Conservation (phyloP, 2,113 vertebrate species). For the Chiloscyllium plagiosum region DNA sequence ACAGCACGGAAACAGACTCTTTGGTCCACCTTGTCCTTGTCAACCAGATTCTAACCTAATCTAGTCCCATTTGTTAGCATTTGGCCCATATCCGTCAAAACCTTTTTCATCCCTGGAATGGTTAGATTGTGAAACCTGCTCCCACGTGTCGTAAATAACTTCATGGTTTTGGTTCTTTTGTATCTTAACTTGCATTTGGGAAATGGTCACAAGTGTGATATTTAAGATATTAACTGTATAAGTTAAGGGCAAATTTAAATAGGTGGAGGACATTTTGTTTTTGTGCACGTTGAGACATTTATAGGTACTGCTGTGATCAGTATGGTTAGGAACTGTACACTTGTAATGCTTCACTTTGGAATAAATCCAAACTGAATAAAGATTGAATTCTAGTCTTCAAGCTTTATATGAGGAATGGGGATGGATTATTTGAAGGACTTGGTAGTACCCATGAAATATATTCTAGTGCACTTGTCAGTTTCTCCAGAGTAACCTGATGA, state of each 20-base stretch:
- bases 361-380: not conserved
- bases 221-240: not conserved
- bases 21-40: too few relatives aligned
- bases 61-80: too few relatives aligned
- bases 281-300: not conserved
- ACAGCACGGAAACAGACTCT: too few relatives aligned
- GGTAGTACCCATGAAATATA: not conserved
- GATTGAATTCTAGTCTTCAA: not conserved
- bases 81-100: too few relatives aligned
- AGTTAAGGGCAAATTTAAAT: not conserved
- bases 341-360: not conserved
- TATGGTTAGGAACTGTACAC: not conserved
- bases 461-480: not conserved
- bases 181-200: not conserved
- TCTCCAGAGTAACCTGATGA: too few relatives aligned
- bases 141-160: not conserved
- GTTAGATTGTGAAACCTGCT: not conserved
- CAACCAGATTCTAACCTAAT: too few relatives aligned
- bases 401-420: not conserved
- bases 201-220: not conserved
- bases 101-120: not conserved
- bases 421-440: not conserved
- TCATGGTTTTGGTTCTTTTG: not conserved
- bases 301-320: not conserved
- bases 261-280: not conserved